Percentiles rank a stretch among this genome's conserved stretches.
Evolutionary conservation across 2,113 vertebrate genomes (phyloP).

Genomic region (Apteryx mantelli): DNA sequence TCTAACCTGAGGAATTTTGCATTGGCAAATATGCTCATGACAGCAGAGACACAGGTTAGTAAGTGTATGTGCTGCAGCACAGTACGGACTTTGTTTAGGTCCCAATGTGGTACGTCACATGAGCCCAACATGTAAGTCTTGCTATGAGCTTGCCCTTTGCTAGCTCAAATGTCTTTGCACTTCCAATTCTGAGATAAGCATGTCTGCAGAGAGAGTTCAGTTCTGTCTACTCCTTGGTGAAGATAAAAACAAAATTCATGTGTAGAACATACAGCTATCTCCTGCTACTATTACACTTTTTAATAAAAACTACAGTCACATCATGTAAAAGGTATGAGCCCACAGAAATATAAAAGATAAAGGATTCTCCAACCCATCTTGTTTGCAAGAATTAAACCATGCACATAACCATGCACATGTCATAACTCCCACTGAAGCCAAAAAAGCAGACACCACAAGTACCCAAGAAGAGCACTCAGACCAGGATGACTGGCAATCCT

Average conservation of each 20-base stretch:
- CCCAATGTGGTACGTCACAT: neutral
- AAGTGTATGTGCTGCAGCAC: neutral
- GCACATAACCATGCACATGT: too few relatives aligned
- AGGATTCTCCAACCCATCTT: neutral
- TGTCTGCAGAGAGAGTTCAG: neutral
- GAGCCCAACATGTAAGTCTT: neutral
- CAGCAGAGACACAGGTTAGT: neutral
- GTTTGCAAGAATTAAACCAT: neutral
- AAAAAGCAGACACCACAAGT: neutral
- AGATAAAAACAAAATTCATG: neutral
- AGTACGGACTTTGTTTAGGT: neutral
- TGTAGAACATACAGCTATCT: neutral
- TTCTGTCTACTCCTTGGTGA: too few relatives aligned
- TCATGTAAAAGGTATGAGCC: neutral
- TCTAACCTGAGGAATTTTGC: neutral
- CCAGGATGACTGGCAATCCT: neutral
- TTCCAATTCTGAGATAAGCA: neutral
- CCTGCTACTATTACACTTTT: neutral
- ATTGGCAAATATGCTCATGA: neutral
- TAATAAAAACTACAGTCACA: neutral
- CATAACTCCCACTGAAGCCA: neutral
- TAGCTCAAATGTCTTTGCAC: neutral
- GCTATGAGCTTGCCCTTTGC: neutral
- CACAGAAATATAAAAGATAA: neutral
- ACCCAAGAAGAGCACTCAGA: neutral